Base-by-base conservation (phyloP, 2,888 invertebrate species). In the Melolontha melolontha region DNA sequence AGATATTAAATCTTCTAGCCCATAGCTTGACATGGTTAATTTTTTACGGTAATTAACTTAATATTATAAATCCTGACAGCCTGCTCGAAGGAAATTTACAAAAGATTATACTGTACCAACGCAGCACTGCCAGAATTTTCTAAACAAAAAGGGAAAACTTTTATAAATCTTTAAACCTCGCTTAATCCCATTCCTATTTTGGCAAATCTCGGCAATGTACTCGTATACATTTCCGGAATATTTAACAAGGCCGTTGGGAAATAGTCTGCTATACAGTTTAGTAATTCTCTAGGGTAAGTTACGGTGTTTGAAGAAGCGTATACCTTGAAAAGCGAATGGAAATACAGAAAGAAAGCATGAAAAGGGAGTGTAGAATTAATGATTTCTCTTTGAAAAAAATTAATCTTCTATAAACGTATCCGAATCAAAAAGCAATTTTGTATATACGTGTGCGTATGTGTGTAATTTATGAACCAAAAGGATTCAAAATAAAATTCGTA, bases 231-330 rank as follows among this genome's bases (percentile, higher is more conserved):
- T 57, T 57, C 27, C 27, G 10, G 57, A 27, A 42, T 42, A 57
- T 57, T 41, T 57, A 57, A 57, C 27, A 41, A 40, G 17, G 12
- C 17, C 57, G 27, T 57, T 44, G 57, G 44, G 42, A 29, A 40
- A 57, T 57, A 42, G 57, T 57, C 14, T 7, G 27, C 22, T 42
- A 42, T 57, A 57, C n/a, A 22, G 42, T 22, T 41, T 41, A n/a
- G 41, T 41, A 42, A 42, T 57, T 57, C 55, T 57, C 55, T 6
- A 27, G 55, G 22, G 55, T 42, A 57, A 12, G n/a, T 41, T 57
- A 57, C 17, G 22, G 42, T 22, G 12, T 57, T 42, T 27, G 22
- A 57, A 17, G 16, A 52, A 52, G 8, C 14, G 34, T 5, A 39
- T 52, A 52, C 14, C 5, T 52, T n/a, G 29, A 14, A 49, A 17